Evolutionary conservation across 1,140 invertebrate genomes (phyloP), one percentile per base, ranked within the genome.

Genomic region (Pseudomyrmex sp.): DNA sequence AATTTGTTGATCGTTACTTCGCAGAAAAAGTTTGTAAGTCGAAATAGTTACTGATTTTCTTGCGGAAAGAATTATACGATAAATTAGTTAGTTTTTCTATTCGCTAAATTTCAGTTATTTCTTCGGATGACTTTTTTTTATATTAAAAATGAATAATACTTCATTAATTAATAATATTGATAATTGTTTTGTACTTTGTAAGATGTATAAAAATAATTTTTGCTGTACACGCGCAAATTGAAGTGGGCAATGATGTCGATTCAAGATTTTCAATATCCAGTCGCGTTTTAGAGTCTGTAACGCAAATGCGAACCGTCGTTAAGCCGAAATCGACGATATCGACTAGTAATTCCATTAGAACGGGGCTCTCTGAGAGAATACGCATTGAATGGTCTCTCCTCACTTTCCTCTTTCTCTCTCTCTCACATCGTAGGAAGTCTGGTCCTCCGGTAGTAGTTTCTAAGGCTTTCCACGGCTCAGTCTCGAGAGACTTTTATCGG

Each of bases 341-440:
- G 86, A 88, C 86, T 85, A 63, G 87, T 83, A 88, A 88, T 88
- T 83, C 77, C 77, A 88, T 88, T 88, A 88, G 87, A 88, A 61
- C 68, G 23, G 62, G 75, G 61, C 56, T 73, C 85, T 88, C 77
- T 26, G 61, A 79, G 68, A 75, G 68, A 75, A 82, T 74, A 61
- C 69, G 69, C 69, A 52, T 84, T 61, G 54, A 84, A 88, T 88
- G 69, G 80, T 87, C 61, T 59, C 63, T 74, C 63, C 59, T 66
- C 80, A 52, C 73, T 54, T 87, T 54, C 3, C 26, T 26, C 26
- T 26, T 3, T 26, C 26, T 35, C 35, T 35, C 35, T 35, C 35
- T 35, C 0, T 35, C 35, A 7, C 20, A 23, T 15, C 35, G 23
- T 26, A 20, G 66, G 54, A 63, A 76, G 68, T 54, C 75, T 62